Conservation (phyloP, 2,797 vertebrate genomes). For the Xerus rutilus region DNA sequence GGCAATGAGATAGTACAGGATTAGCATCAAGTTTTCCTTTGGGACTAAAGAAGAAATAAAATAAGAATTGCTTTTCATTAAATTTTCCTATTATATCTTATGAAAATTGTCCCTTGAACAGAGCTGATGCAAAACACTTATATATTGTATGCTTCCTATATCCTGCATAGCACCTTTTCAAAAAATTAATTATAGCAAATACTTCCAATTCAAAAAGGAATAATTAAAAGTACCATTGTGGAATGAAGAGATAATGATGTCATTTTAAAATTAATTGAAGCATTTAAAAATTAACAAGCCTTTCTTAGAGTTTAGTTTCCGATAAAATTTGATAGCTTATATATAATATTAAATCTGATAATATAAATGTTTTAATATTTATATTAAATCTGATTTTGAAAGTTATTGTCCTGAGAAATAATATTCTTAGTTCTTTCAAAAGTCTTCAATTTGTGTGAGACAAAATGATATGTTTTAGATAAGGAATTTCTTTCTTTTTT, state of each 20-base stretch:
- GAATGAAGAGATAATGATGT: slow-evolving; percentile 82
- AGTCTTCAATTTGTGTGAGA: neutral
- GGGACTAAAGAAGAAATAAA: slow-evolving; percentile 78
- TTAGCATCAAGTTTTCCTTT: slow-evolving; percentile 57
- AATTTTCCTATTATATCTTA: slow-evolving; percentile 78
- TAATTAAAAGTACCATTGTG: slow-evolving; percentile 83
- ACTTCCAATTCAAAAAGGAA: slow-evolving; percentile 84
- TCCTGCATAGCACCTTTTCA: slow-evolving; percentile 72
- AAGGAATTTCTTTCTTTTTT: neutral
- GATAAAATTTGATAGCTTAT: slow-evolving; percentile 68
- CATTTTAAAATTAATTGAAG: slow-evolving; percentile 87
- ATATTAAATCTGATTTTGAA: slow-evolving; percentile 53
- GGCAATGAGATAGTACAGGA: slow-evolving; percentile 63
- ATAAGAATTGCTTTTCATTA: slow-evolving; percentile 79
- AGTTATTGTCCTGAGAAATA: slow-evolving; percentile 25
- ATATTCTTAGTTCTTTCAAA: neutral
- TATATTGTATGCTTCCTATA: slow-evolving; percentile 73
- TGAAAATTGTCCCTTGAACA: slow-evolving; percentile 84
- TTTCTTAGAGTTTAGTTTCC: slow-evolving; percentile 83
- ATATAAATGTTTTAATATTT: slow-evolving; percentile 31
- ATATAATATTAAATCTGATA: slow-evolving; percentile 29
- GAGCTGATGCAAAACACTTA: slow-evolving; percentile 79
- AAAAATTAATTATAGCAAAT: slow-evolving; percentile 84
- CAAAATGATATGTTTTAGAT: neutral
- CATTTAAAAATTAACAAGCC: slow-evolving; percentile 84